Evolutionary conservation across 2,113 vertebrate species (phyloP).

Genomic region (Triplophysa tibetana): DNA sequence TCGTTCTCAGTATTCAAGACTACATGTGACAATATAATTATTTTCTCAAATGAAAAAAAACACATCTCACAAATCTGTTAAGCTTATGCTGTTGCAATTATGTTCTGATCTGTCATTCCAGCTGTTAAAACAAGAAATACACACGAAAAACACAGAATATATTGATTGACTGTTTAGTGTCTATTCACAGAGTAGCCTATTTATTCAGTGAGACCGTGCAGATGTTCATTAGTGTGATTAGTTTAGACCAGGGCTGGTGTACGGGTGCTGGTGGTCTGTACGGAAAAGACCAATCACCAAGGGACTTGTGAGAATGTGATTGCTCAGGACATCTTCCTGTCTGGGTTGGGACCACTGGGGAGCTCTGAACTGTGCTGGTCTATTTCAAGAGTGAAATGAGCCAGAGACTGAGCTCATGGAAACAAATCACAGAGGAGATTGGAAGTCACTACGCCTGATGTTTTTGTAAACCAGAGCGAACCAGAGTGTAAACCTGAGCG

Average conservation of each 20-base stretch:
- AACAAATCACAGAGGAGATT: conserved; percentile 26
- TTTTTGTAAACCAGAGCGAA: neutral
- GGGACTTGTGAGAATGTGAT: neutral
- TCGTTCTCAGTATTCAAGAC: too few relatives aligned
- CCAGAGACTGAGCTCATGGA: conserved; percentile 9
- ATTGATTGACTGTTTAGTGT: neutral
- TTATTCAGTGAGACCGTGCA: neutral
- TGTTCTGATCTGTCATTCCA: too few relatives aligned
- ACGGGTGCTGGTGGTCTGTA: neutral
- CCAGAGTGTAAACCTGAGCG: too few relatives aligned
- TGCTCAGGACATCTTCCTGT: conserved; percentile 12
- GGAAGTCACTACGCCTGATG: neutral
- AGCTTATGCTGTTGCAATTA: too few relatives aligned
- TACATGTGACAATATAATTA: too few relatives aligned
- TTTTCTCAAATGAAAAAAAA: too few relatives aligned
- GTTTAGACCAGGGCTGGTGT: neutral
- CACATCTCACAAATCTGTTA: too few relatives aligned
- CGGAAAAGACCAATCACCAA: neutral
- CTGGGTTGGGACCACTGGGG: conserved; percentile 7
- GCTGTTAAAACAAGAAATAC: too few relatives aligned
- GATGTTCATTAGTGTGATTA: neutral
- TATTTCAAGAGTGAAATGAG: conserved; percentile 30
- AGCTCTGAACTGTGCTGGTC: conserved; percentile 19
- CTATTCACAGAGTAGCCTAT: too few relatives aligned
- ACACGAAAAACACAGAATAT: too few relatives aligned